Percentiles rank a stretch among this genome's conserved stretches.
These are phyloP conservation scores for Thunnus maccoyii DNA, from an alignment of 2,113 vertebrate genomes.

Conservation along the genomic window DNA sequence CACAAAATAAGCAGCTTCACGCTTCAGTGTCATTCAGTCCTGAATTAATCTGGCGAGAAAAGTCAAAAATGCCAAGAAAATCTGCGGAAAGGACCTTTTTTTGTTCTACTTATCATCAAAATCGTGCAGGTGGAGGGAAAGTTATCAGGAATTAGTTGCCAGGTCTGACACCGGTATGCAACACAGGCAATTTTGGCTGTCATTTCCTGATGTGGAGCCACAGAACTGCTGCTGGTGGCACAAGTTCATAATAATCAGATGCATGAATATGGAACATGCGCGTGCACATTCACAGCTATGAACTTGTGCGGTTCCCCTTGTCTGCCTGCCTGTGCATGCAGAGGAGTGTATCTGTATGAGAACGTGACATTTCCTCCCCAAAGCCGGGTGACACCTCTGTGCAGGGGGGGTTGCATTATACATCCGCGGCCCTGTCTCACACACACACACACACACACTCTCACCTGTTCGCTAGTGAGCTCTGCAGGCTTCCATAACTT, in stretches of 20 bases:
- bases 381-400: constrained; percentile 51
- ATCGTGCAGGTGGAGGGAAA: not conserved
- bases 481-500: constrained; percentile 58
- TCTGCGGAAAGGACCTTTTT: not conserved
- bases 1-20: not conserved
- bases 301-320: not conserved
- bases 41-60: constrained; percentile 11
- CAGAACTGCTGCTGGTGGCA: constrained; percentile 31
- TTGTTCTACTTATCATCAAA: not conserved
- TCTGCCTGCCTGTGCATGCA: not conserved
- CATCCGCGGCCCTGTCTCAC: constrained; percentile 10
- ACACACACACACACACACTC: constrained; percentile 14
- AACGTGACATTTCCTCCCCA: constrained; percentile 57
- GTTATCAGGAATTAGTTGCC: constrained; percentile 40
- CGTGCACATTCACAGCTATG: constrained; percentile 11
- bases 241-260: constrained; percentile 37
- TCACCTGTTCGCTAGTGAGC: constrained; percentile 63
- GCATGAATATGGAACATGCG: constrained; percentile 43
- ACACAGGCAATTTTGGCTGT: constrained; percentile 41
- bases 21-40: not conserved
- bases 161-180: constrained; percentile 52
- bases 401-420: constrained; percentile 30
- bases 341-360: constrained; percentile 18
- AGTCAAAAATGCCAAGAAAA: constrained; percentile 13
- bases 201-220: constrained; percentile 29